These are phyloP conservation scores for Perizoma affinitatum DNA, from an alignment of 2,888 invertebrate genomes.

Conservation along the genomic window DNA sequence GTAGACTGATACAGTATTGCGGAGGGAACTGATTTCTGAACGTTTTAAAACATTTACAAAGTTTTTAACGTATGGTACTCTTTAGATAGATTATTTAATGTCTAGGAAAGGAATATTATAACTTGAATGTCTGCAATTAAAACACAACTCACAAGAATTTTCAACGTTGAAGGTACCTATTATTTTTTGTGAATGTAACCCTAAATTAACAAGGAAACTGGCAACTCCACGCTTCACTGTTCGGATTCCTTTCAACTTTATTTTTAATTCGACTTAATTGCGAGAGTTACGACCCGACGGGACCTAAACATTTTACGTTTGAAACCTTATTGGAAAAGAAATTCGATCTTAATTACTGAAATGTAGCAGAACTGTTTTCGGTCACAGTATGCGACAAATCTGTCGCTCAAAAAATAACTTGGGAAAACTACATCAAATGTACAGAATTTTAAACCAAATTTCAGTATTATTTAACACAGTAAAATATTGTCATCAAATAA, in stretches of 20 bases:
- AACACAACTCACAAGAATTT: slow-evolving; percentile 1
- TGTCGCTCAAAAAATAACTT: neutral
- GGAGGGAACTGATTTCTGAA: too few relatives aligned
- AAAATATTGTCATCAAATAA: too few relatives aligned
- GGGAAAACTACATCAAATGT: too few relatives aligned
- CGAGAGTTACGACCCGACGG: slow-evolving; percentile 72
- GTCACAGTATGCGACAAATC: slow-evolving; percentile 29
- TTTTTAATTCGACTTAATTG: slow-evolving; percentile 81
- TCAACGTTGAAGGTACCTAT: slow-evolving; percentile 1
- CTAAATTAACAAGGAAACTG: slow-evolving; percentile 30
- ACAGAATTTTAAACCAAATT: too few relatives aligned
- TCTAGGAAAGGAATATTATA: too few relatives aligned
- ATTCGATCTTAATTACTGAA: slow-evolving; percentile 60
- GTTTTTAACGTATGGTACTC: too few relatives aligned
- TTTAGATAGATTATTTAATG: too few relatives aligned
- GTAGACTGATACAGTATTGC: too few relatives aligned
- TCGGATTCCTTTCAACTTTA: slow-evolving; percentile 68
- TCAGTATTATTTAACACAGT: too few relatives aligned
- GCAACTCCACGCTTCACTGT: slow-evolving; percentile 33
- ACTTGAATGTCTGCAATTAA: neutral
- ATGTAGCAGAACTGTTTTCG: slow-evolving; percentile 45
- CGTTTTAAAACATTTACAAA: too few relatives aligned
- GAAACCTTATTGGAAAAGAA: slow-evolving; percentile 60
- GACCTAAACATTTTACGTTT: slow-evolving; percentile 64
- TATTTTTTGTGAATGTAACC: slow-evolving; percentile 8